These are phyloP conservation scores for Synanthedon vespiformis DNA, from an alignment of 2,888 invertebrate species.

Conservation along the genomic window DNA sequence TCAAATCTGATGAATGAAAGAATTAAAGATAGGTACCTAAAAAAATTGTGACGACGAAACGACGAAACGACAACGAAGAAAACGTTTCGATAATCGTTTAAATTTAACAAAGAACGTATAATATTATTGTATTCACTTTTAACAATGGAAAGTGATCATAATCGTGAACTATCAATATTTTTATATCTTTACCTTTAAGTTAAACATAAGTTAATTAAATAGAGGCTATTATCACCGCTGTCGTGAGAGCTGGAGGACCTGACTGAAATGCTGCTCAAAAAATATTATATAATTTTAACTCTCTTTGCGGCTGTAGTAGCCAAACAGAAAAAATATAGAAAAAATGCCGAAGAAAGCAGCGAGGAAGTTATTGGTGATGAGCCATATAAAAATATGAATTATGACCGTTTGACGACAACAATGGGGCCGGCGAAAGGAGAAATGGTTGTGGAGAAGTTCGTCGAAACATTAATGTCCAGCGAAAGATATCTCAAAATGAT, in stretches of 20 bases:
- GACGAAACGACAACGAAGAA: no score
- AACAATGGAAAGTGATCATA: not conserved
- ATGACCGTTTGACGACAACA: conserved; percentile 10
- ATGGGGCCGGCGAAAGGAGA: conserved; percentile 20
- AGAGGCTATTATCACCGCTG: conserved; percentile 2
- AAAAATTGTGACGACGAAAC: no score
- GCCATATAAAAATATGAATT: not conserved
- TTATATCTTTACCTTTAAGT: conserved; percentile 9
- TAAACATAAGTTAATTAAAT: conserved; percentile 8
- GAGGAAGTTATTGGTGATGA: not conserved
- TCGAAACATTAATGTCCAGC: conserved; percentile 45
- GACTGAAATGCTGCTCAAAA: conserved; percentile 13
- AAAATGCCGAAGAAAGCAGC: not conserved
- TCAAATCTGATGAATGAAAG: no score
- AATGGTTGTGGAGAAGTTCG: conserved; percentile 43
- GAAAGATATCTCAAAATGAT: conserved; percentile 48
- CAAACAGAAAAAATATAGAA: not conserved
- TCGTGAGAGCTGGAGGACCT: conserved; percentile 7
- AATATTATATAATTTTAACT: conserved; percentile 7
- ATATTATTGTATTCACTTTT: no score
- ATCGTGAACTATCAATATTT: conserved; percentile 5
- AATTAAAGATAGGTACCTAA: no score
- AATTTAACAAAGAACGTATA: no score
- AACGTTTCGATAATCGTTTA: no score
- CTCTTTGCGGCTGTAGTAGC: conserved; percentile 4